Conservation (phyloP, 2,113 vertebrate species). For the Ceuthmochares aereus region DNA sequence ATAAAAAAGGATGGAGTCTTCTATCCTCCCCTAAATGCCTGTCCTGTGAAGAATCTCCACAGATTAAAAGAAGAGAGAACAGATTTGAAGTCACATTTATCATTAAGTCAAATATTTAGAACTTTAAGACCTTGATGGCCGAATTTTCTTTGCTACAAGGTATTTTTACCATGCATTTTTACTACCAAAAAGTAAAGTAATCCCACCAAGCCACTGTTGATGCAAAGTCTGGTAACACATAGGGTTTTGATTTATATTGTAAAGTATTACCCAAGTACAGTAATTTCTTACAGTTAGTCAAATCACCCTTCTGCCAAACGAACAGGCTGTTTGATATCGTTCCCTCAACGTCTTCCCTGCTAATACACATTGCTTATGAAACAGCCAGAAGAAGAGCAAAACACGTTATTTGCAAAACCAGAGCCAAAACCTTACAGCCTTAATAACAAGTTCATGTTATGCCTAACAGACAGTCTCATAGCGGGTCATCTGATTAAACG, state of each 20-base stretch:
- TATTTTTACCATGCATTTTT: background rate
- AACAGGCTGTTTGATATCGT: background rate
- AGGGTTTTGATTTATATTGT: background rate
- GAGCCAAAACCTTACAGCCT: background rate
- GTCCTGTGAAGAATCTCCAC: background rate
- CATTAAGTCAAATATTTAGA: background rate
- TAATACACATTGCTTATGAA: background rate
- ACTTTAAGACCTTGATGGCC: background rate
- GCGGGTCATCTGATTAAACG: constrained; percentile 62
- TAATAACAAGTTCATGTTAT: background rate
- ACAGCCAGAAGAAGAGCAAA: background rate
- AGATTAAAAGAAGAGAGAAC: background rate
- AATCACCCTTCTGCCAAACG: background rate
- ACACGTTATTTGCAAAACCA: background rate
- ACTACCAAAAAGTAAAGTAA: background rate
- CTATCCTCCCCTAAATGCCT: background rate
- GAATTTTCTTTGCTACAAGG: background rate
- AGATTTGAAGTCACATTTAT: background rate
- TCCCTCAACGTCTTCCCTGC: background rate
- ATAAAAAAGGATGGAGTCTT: background rate
- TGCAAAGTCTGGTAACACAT: background rate
- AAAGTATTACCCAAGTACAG: background rate
- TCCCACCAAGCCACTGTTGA: background rate
- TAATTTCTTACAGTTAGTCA: background rate
- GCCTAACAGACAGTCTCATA: constrained; percentile 3